A percentile compares a stretch with the other conserved stretches of the same genome.
These are phyloP conservation scores for Rachycentron canadum DNA, from an alignment of 2,797 vertebrate genomes.

Conservation along the genomic window DNA sequence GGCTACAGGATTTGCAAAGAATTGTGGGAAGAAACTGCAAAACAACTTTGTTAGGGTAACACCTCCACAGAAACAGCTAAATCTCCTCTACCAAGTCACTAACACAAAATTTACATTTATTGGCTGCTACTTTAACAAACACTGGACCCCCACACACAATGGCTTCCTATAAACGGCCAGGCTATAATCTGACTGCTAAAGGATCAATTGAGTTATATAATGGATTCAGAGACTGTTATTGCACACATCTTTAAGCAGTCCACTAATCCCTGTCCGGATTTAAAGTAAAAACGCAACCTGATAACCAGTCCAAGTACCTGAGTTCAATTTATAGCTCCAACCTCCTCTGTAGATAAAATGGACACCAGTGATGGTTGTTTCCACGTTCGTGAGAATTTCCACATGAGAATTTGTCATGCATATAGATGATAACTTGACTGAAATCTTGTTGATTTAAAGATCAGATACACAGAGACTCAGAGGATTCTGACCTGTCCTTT, in stretches of 20 bases:
- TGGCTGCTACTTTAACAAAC: constrained; percentile 1
- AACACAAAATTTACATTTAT: constrained; percentile 1
- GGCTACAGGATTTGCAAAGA: neutral
- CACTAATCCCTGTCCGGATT: constrained; percentile 78
- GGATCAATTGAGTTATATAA: constrained; percentile 79
- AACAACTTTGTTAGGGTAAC: neutral
- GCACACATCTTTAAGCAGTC: constrained; percentile 66
- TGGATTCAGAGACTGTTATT: constrained; percentile 57
- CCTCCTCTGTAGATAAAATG: constrained; percentile 10
- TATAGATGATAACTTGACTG: neutral
- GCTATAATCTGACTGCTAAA: constrained; percentile 66
- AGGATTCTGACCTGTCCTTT: neutral
- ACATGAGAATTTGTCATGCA: no score
- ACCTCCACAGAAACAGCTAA: constrained; percentile 4
- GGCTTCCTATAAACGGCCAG: constrained; percentile 55
- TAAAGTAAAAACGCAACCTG: constrained; percentile 61
- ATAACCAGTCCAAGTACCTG: constrained; percentile 33
- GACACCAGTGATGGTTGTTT: neutral
- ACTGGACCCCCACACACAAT: constrained; percentile 30
- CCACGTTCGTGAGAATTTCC: neutral
- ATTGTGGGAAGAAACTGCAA: neutral
- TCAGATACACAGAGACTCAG: neutral
- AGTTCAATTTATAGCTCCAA: constrained; percentile 28
- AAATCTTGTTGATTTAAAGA: neutral
- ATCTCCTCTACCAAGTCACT: constrained; percentile 14